These are phyloP conservation scores for Oryctolagus cuniculus DNA, from an alignment of 2,113 vertebrate genomes.

Conservation along the genomic window mOryCun1.1 NC_091447.1:37282501-37283000, in stretches of 20 bases:
- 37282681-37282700: background rate
- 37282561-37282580: conserved; percentile 31
- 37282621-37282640: background rate
- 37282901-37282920: background rate
- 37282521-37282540: conserved; percentile 37
- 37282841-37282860: background rate
- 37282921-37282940: background rate
- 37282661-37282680: background rate
- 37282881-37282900: background rate
- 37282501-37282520: background rate
- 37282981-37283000: background rate
- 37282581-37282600: background rate
- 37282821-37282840: background rate
- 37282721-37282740: background rate
- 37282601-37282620: background rate
- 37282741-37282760: background rate
- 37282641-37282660: background rate
- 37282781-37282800: background rate
- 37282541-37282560: background rate
- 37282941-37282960: background rate
- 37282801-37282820: background rate
- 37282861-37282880: background rate
- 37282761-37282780: background rate
- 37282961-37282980: background rate
- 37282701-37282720: background rate